Conservation (phyloP, 2,113 vertebrate genomes). For the Pachypanchax playfairii region DNA sequence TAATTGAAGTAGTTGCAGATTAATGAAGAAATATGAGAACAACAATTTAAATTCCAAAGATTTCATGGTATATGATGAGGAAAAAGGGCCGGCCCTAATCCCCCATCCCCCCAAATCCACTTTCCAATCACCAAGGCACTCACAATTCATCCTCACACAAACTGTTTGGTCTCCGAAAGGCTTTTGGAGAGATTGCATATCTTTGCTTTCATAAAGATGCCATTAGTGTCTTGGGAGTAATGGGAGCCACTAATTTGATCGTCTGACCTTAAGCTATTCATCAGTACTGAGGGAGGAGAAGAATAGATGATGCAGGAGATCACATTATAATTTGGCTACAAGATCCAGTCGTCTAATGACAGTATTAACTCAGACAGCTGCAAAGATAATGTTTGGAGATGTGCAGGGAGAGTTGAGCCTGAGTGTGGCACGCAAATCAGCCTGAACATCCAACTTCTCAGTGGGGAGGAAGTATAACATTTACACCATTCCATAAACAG, state of each 20-base stretch:
- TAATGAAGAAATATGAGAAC: neutral
- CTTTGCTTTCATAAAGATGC: constrained; percentile 74
- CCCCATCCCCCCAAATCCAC: constrained; percentile 13
- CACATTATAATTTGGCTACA: constrained; percentile 77
- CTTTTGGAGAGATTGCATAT: constrained; percentile 73
- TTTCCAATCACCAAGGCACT: constrained; percentile 53
- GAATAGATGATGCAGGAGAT: constrained; percentile 73
- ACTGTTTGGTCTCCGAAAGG: constrained; percentile 71
- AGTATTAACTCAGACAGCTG: constrained; percentile 69
- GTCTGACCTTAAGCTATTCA: constrained; percentile 77
- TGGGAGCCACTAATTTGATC: constrained; percentile 75
- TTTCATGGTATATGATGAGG: neutral
- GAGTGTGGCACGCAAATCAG: constrained; percentile 35
- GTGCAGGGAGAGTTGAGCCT: constrained; percentile 6
- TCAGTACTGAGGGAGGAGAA: constrained; percentile 69
- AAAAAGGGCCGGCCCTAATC: neutral
- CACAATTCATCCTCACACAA: constrained; percentile 66
- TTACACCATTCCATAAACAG: constrained; percentile 58
- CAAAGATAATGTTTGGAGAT: constrained; percentile 68
- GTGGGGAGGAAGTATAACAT: constrained; percentile 59
- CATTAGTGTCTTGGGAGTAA: constrained; percentile 78
- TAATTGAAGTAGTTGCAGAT: constrained; percentile 2
- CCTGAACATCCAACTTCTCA: constrained; percentile 44
- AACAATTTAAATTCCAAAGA: constrained; percentile 21
- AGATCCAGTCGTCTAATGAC: constrained; percentile 74